Conservation (phyloP, 2,113 vertebrate genomes). For the Martes martes region DNA sequence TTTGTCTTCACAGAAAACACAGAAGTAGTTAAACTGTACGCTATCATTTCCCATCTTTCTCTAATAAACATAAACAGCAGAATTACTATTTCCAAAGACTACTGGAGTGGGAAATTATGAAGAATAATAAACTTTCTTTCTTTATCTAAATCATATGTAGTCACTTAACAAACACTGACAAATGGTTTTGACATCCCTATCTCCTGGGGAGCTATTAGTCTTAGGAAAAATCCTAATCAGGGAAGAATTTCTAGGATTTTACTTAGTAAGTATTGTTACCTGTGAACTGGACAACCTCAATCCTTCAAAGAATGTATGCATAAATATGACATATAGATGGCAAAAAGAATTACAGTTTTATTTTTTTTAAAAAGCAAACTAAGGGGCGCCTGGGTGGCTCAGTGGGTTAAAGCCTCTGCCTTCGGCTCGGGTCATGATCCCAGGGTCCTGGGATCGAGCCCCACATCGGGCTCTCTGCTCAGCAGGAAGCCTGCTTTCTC, state of each 20-base stretch:
- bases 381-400: background rate
- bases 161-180: conserved; percentile 5
- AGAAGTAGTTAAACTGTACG: background rate
- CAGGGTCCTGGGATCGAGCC: too few species aligned
- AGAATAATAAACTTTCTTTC: background rate
- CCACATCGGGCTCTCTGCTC: too few species aligned
- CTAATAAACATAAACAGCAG: background rate
- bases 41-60: background rate
- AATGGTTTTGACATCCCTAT: background rate
- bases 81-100: background rate
- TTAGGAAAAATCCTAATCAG: conserved; percentile 37
- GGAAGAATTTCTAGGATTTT: background rate
- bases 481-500: too few species aligned
- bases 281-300: background rate
- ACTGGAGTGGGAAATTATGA: background rate
- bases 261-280: background rate
- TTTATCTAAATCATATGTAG: background rate
- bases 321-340: background rate
- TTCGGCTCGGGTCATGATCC: too few species aligned
- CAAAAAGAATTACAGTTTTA: background rate
- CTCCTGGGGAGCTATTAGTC: background rate
- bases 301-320: background rate
- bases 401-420: too few species aligned
- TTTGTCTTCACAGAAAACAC: background rate
- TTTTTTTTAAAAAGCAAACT: background rate